Evolutionary conservation across 2,888 invertebrate species (phyloP), one percentile per base, ranked within the genome.

Genomic region (Synanthedon myopaeformis): DNA sequence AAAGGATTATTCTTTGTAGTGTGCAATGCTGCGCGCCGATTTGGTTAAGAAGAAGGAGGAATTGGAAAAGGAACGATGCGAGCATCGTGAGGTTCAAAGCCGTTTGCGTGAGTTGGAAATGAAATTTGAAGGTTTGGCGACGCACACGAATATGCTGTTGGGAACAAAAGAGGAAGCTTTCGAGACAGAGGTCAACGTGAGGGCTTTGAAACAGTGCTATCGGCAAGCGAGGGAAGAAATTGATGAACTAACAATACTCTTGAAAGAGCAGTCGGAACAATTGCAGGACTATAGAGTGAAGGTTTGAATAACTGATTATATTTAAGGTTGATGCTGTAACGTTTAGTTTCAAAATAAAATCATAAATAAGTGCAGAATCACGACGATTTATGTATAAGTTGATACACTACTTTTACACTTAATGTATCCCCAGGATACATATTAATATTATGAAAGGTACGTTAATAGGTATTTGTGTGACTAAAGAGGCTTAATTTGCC

Each of bases 231-330:
- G 79, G 74, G 72, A 86, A 77, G 74, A 87, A 56, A 80, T 87
- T 5, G 92, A 92, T 14, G 92, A 92, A 62, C 65, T 91, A 49
- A 78, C 91, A 51, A 81, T 83, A 0, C 69, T 91, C 23, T 86
- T 92, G 64, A 90, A 91, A 61, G 92, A 93, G 60, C 91, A 92
- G 65, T 90, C 91, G 53, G 82, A 85, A 6, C 92, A 92, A 70
- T 67, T 92, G 8, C 92, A 92, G 59, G 92, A 92, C 63, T 93
- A 93, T 66, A 85, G 92, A 53, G 91, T 91, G 57, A 93, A 92
- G 75, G 90, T 89, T 63, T 35, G 35, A 49, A 8, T 49, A 1
- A 6, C 14, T 45, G 45, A 8, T 45, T 17, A 17, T 12, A 42
- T n/a, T 2, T 45, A 45, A 14, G 12, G 19, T 17, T 49, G 3